Conservation (phyloP, 2,888 invertebrate genomes). For the Mactromeris polynyma region DNA sequence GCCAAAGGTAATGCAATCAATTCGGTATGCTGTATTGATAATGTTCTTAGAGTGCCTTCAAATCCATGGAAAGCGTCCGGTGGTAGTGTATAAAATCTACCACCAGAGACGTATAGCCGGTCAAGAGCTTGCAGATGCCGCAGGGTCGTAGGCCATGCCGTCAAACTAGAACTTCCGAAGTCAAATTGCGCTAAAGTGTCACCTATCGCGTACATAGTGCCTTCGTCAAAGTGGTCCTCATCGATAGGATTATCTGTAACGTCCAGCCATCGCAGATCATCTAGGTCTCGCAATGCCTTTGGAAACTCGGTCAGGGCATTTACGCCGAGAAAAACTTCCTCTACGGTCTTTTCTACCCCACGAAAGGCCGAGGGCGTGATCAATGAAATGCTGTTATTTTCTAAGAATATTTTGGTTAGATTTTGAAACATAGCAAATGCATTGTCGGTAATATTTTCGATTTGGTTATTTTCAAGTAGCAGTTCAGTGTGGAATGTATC, state of each 20-base stretch:
- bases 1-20: conserved; percentile 72
- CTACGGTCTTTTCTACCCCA: conserved; percentile 48
- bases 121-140: conserved; percentile 67
- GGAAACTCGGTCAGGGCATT: conserved; percentile 63
- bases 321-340: conserved; percentile 52
- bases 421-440: conserved; percentile 51
- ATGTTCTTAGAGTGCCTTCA: conserved; percentile 69
- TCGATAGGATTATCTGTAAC: conserved; percentile 68
- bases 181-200: conserved; percentile 58
- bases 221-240: conserved; percentile 56
- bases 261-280: conserved; percentile 51
- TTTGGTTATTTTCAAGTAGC: conserved; percentile 50
- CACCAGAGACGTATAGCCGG: conserved; percentile 61
- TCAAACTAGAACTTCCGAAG: conserved; percentile 59
- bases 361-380: conserved; percentile 47
- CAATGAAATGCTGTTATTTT: conserved; percentile 49
- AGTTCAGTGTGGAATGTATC: conserved; percentile 41
- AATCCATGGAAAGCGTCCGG: conserved; percentile 73
- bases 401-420: conserved; percentile 28
- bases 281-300: conserved; percentile 43
- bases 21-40: conserved; percentile 69
- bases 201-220: conserved; percentile 65
- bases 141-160: conserved; percentile 67
- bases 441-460: conserved; percentile 52
- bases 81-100: conserved; percentile 66